Conservation (phyloP, 2,888 invertebrate species). For the Spisula solida region DNA sequence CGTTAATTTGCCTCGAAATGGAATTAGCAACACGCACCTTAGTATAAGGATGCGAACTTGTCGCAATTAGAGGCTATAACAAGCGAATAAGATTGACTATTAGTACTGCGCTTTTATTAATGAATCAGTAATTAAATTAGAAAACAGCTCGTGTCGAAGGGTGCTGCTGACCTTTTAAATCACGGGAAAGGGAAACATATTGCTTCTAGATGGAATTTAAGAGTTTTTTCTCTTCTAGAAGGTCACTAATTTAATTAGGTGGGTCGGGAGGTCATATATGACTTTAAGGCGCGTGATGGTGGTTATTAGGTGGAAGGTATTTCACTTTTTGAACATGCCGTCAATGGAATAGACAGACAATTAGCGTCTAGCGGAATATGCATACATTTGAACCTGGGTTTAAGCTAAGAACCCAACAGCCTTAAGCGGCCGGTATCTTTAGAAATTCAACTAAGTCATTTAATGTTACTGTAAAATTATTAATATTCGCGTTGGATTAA, state of each 20-base stretch:
- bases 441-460: too few species aligned
- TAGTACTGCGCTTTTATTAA: constrained; percentile 64
- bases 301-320: background rate
- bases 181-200: constrained; percentile 51
- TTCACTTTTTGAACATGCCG: background rate
- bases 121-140: constrained; percentile 66
- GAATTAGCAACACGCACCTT: constrained; percentile 71
- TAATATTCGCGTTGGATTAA: too few species aligned
- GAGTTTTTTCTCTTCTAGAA: constrained; percentile 1
- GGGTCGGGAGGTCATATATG: background rate
- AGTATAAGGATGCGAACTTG: constrained; percentile 57
- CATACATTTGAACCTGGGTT: too few species aligned
- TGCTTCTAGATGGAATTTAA: constrained; percentile 14
- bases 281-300: background rate
- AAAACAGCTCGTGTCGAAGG: constrained; percentile 50
- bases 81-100: constrained; percentile 64
- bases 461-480: too few species aligned
- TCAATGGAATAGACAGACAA: background rate
- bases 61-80: constrained; percentile 63
- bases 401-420: too few species aligned
- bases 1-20: constrained; percentile 58
- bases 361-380: too few species aligned
- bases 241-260: background rate
- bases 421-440: too few species aligned
- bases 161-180: constrained; percentile 63